phyloP scores from a whole-genome alignment of 2,888 invertebrate species.

The Drosophila greeni region DNA sequence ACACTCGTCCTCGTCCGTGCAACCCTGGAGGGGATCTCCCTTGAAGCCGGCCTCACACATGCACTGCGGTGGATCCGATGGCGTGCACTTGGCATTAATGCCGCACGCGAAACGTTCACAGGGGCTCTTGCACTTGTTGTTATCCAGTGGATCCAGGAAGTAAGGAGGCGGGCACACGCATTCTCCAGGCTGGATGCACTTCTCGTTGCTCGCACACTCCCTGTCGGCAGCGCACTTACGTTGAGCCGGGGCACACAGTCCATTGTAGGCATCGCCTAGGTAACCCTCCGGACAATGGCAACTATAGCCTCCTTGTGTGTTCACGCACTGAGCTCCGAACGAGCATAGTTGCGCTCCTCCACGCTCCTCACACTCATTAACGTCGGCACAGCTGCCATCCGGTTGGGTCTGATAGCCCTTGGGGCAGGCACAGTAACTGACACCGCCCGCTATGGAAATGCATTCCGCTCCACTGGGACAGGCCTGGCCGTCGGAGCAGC shows the following conservation, averaged over 20 bases:
- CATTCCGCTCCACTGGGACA: slow-evolving; percentile 94
- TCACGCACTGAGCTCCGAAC: slow-evolving; percentile 91
- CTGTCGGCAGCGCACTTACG: slow-evolving; percentile 89
- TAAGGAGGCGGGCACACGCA: slow-evolving; percentile 95
- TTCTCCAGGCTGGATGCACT: slow-evolving; percentile 94
- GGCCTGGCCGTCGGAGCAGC: slow-evolving; percentile 88
- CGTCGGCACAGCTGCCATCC: slow-evolving; percentile 89
- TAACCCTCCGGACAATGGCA: slow-evolving; percentile 91
- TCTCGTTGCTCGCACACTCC: slow-evolving; percentile 92
- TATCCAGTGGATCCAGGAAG: slow-evolving; percentile 89
- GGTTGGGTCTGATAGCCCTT: slow-evolving; percentile 87
- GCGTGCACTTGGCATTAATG: slow-evolving; percentile 92
- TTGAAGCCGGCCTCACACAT: slow-evolving; percentile 92
- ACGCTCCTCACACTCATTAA: slow-evolving; percentile 89
- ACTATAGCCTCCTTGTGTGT: slow-evolving; percentile 87
- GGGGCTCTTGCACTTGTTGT: slow-evolving; percentile 93
- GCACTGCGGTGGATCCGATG: slow-evolving; percentile 92
- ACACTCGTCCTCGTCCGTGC: slow-evolving; percentile 92
- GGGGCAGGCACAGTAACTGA: slow-evolving; percentile 95
- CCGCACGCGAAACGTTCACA: slow-evolving; percentile 94
- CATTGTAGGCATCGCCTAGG: slow-evolving; percentile 89
- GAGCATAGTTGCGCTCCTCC: slow-evolving; percentile 86
- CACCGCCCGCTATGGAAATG: slow-evolving; percentile 91
- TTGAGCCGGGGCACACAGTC: slow-evolving; percentile 89
- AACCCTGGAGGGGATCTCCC: slow-evolving; percentile 91